Evolutionary conservation across 2,113 vertebrate genomes (phyloP), one percentile per base, ranked within the genome.

Genomic region (Oxyura jamaicensis): DNA sequence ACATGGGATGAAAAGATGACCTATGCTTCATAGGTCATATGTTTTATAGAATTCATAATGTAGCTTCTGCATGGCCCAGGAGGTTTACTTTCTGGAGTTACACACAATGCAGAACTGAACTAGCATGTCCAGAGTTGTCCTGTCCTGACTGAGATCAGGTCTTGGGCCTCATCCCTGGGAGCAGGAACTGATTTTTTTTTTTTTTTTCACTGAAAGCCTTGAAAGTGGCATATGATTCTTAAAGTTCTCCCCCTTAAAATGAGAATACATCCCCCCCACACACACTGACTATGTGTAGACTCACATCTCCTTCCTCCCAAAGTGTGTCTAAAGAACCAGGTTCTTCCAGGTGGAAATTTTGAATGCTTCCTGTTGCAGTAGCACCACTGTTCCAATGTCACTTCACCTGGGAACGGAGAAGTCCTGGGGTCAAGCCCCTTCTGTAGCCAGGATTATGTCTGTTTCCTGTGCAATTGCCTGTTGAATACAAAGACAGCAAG

Each of bases 231-330:
- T 71, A 42, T 36, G 10, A 20, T 65, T 85, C 75, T 83, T 36
- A 48, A 33, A 79, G 50, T 42, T 86, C 79, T 80, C 41, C 26
- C 52, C 59, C 48, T 50, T n/a, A 33, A 31, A 65, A 41, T 28
- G 36, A 65, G 60, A 44, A 74, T 13, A 22, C 46, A 59, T 80
- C 25, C 22, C 58, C 6, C 88, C 35, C 29, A 36, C 7, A 36
- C 7, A 12, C 25, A 4, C 3, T 0, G 1, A 6, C 10, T 77
- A 3, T 0, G 0, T 46, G 15, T 8, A 2, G 65, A 29, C 53
- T 89, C 56, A 4, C 56, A 10, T 71, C 35, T 62, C n/a, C 26
- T 58, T 77, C 55, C 14, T 44, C 31, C 36, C 19, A 16, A 35
- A 46, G 21, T 4, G 8, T 13, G 31, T 35, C 21, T 48, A 3